Percentiles rank a stretch among this genome's conserved stretches.
These are phyloP conservation scores for Steinernema khuongi DNA, from an alignment of 1,140 invertebrate genomes.

Conservation along the genomic window DNA sequence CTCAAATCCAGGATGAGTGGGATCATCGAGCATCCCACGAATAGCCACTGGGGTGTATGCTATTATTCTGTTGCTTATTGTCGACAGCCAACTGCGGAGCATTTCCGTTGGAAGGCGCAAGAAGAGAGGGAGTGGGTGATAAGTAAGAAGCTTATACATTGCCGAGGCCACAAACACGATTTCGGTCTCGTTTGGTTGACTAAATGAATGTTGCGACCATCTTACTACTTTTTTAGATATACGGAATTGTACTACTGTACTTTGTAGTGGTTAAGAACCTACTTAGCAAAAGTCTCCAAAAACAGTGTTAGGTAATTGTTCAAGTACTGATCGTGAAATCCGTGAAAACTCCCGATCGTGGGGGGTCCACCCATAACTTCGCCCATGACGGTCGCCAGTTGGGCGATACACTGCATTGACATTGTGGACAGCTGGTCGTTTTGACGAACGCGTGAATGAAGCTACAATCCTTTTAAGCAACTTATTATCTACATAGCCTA, in stretches of 20 bases:
- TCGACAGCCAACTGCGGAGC: background rate
- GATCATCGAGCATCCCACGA: background rate
- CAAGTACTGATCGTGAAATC: slow-evolving; percentile 22
- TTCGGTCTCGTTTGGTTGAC: background rate
- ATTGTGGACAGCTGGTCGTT: slow-evolving; percentile 23
- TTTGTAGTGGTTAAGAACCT: too few species aligned
- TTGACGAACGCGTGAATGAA: slow-evolving; percentile 23
- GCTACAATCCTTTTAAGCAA: background rate
- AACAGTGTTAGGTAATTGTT: slow-evolving; percentile 16
- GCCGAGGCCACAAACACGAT: background rate
- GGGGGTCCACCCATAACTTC: background rate
- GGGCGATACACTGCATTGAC: slow-evolving; percentile 29
- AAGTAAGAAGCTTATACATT: background rate
- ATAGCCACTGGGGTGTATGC: background rate
- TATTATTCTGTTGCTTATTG: background rate
- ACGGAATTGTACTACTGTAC: background rate
- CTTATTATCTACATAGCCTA: slow-evolving; percentile 14
- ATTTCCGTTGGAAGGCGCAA: background rate
- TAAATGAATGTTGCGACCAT: too few species aligned
- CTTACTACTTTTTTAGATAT: background rate
- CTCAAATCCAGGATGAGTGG: background rate
- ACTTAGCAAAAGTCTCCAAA: slow-evolving; percentile 5
- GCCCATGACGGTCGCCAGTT: slow-evolving; percentile 25
- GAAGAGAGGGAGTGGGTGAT: background rate
- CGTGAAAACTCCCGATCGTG: background rate